phyloP scores from a whole-genome alignment of 2,888 invertebrate species.

The Boloria euphrosyne region DNA sequence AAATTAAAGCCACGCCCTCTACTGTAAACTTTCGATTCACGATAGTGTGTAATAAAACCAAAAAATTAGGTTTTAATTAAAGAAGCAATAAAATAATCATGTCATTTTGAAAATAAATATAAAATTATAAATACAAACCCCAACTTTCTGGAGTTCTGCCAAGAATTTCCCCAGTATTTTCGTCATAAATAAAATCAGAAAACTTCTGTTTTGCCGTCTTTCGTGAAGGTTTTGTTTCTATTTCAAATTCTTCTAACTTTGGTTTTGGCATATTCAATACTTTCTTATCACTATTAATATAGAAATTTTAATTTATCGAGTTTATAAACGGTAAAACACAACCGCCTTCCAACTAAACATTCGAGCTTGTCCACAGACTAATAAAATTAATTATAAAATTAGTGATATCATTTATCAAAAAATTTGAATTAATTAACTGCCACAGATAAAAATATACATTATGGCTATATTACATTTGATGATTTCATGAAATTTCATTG shows the following conservation, averaged over 20 bases:
- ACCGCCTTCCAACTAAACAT: conserved; percentile 28
- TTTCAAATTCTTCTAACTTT: conserved; percentile 66
- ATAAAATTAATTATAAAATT: conserved; percentile 4
- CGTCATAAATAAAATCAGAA: conserved; percentile 64
- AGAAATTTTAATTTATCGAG: conserved; percentile 18
- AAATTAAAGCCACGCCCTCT: conserved; percentile 41
- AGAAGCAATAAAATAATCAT: no score
- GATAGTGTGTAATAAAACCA: no score
- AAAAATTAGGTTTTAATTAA: no score
- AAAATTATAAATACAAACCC: conserved; percentile 63
- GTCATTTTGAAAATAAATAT: conserved; percentile 1
- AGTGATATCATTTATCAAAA: not conserved
- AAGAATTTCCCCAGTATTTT: conserved; percentile 67
- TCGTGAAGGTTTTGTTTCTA: conserved; percentile 59
- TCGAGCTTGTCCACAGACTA: conserved; percentile 25
- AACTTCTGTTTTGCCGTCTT: conserved; percentile 50
- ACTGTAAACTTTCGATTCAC: conserved; percentile 4
- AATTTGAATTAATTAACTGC: not conserved
- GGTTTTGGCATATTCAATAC: conserved; percentile 49
- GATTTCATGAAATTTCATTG: no score
- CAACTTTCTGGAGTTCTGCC: conserved; percentile 78
- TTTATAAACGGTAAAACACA: conserved; percentile 20
- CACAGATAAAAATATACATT: not conserved
- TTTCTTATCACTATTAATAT: conserved; percentile 39
- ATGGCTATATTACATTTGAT: no score